phyloP scores from a whole-genome alignment of 1,140 invertebrate species.

The Drosophila paulistorum region DNA sequence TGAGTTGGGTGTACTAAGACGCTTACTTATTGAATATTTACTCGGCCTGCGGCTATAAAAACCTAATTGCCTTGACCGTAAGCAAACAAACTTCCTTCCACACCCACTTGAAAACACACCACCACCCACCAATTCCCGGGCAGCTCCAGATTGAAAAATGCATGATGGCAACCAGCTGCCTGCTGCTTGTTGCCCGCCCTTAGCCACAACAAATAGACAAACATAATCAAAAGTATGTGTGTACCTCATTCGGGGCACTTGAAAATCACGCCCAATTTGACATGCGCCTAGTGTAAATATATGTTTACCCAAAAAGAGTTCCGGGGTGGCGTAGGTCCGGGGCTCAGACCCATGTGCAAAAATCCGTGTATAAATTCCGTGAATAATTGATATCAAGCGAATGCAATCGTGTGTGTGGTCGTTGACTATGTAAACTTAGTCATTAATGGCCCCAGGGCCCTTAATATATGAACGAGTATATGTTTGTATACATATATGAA shows the following conservation, averaged over 20 bases:
- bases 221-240: conserved; percentile 74
- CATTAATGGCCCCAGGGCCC: conserved; percentile 63
- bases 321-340: conserved; percentile 4
- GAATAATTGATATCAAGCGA: conserved; percentile 74
- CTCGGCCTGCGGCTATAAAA: conserved; percentile 62
- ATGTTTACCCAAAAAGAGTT: conserved; percentile 38
- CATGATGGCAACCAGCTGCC: conserved; percentile 53
- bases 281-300: conserved; percentile 72
- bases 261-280: conserved; percentile 81
- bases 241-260: conserved; percentile 51
- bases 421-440: conserved; percentile 67
- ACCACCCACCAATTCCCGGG: not conserved
- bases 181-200: not conserved
- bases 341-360: conserved; percentile 37
- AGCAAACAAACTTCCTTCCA: conserved; percentile 50
- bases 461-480: conserved; percentile 66
- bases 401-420: conserved; percentile 47
- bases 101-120: not conserved
- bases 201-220: conserved; percentile 72
- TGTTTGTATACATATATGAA: conserved; percentile 25
- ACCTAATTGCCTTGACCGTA: conserved; percentile 81
- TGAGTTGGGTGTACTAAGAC: conserved; percentile 52
- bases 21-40: conserved; percentile 79
- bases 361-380: conserved; percentile 76
- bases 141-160: conserved; percentile 59